A percentile compares a stretch with the other conserved stretches of the same genome.
Evolutionary conservation across 2,113 vertebrate genomes (phyloP).

Genomic region (Dascyllus trimaculatus): DNA sequence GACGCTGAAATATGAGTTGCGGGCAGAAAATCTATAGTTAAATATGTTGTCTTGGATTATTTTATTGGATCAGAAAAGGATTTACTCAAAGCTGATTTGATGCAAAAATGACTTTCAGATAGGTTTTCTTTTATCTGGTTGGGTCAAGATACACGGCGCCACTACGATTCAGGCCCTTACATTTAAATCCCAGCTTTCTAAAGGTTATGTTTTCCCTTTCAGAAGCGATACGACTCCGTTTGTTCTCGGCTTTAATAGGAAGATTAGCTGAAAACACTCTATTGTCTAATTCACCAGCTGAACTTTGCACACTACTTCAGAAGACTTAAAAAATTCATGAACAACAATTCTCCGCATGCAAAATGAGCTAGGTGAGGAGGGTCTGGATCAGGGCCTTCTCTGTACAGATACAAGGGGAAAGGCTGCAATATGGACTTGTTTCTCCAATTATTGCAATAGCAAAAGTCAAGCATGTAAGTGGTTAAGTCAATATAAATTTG

Average conservation of each 20-base stretch:
- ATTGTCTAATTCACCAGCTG: constrained; percentile 60
- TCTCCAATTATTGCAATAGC: constrained; percentile 58
- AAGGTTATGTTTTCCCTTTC: constrained; percentile 54
- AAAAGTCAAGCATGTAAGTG: constrained; percentile 51
- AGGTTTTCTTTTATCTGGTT: constrained; percentile 27
- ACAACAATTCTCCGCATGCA: constrained; percentile 57
- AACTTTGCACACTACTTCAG: constrained; percentile 64
- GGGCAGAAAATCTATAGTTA: constrained; percentile 32
- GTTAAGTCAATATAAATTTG: constrained; percentile 30
- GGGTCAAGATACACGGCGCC: constrained; percentile 33
- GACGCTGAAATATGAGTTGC: background rate
- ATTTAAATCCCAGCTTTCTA: constrained; percentile 26
- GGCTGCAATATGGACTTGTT: constrained; percentile 52
- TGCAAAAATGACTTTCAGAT: constrained; percentile 22
- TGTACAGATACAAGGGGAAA: constrained; percentile 41
- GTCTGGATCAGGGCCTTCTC: constrained; percentile 28
- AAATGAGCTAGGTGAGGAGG: constrained; percentile 46
- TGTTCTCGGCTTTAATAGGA: constrained; percentile 50
- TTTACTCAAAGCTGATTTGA: constrained; percentile 58
- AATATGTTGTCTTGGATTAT: constrained; percentile 47
- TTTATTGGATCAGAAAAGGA: constrained; percentile 42
- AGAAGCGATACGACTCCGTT: constrained; percentile 15
- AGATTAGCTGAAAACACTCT: constrained; percentile 60
- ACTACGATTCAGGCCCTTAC: constrained; percentile 1
- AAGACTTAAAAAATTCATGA: constrained; percentile 66